Percentiles rank a stretch among this genome's conserved stretches.
These are phyloP conservation scores for Meloidogyne exigua DNA, from an alignment of 1,140 invertebrate species.

Conservation along the genomic window DNA sequence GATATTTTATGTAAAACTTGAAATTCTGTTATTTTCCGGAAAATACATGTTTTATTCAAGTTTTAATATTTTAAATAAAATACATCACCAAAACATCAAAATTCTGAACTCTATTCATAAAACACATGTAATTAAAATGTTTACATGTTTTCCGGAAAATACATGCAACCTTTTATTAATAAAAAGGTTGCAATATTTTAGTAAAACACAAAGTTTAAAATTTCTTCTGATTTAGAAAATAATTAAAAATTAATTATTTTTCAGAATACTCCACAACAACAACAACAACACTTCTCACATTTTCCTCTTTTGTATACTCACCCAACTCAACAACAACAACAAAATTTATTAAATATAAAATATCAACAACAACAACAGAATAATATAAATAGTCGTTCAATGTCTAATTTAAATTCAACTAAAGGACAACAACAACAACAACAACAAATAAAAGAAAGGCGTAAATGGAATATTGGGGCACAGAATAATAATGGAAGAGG, in stretches of 20 bases:
- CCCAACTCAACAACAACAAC: conserved; percentile 23
- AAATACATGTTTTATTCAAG: too few relatives aligned
- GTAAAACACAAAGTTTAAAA: too few relatives aligned
- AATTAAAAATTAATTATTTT: not conserved
- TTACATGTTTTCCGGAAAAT: not conserved
- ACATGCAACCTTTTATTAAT: too few relatives aligned
- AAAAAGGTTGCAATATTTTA: too few relatives aligned
- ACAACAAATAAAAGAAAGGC: conserved; percentile 24
- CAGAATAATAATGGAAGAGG: not conserved
- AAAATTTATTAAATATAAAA: conserved; percentile 11
- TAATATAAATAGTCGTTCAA: conserved; percentile 35
- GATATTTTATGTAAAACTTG: too few relatives aligned
- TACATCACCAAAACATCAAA: too few relatives aligned
- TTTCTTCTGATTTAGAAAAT: too few relatives aligned
- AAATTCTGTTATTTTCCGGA: too few relatives aligned
- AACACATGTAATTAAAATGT: too few relatives aligned
- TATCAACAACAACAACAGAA: not conserved
- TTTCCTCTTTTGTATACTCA: conserved; percentile 10
- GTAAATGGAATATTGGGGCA: conserved; percentile 35
- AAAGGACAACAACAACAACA: not conserved
- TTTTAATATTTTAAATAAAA: too few relatives aligned
- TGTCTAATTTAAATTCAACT: conserved; percentile 46
- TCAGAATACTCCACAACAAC: conserved; percentile 18
- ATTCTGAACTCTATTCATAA: too few relatives aligned
- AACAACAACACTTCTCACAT: conserved; percentile 2